These are phyloP conservation scores for Cheilosia vulpina DNA, from an alignment of 2,888 invertebrate species.

Conservation along the genomic window DNA sequence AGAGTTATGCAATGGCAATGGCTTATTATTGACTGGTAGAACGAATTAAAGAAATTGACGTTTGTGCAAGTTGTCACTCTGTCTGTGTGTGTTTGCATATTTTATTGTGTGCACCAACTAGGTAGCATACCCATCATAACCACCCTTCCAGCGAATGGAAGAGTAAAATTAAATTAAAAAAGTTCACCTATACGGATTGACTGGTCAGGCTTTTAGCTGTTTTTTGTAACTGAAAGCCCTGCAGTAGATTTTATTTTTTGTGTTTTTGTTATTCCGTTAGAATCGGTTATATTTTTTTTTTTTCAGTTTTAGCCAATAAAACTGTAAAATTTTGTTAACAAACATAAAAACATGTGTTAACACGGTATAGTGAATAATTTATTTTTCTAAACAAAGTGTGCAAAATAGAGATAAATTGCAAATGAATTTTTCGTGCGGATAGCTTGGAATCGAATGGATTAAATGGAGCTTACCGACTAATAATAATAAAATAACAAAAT, in stretches of 20 bases:
- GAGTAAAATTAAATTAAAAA: conserved; percentile 74
- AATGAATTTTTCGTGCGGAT: conserved; percentile 7
- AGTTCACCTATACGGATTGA: conserved; percentile 53
- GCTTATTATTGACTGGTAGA: conserved; percentile 46
- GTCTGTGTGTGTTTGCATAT: background rate
- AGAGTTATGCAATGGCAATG: conserved; percentile 57
- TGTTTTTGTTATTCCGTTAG: conserved; percentile 60
- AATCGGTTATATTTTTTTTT: conserved; percentile 59
- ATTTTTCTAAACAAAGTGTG: conserved; percentile 25
- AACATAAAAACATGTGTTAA: background rate
- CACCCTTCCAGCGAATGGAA: conserved; percentile 43
- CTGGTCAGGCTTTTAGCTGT: conserved; percentile 44
- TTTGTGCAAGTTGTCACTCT: conserved; percentile 12
- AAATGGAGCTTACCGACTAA: conserved; percentile 33
- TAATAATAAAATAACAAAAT: conserved; percentile 30
- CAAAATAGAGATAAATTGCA: background rate
- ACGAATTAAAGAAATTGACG: conserved; percentile 20
- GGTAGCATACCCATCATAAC: conserved; percentile 10
- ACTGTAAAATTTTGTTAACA: background rate
- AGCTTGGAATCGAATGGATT: conserved; percentile 21
- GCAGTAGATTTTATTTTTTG: conserved; percentile 67
- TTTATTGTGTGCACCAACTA: background rate
- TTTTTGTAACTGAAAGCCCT: conserved; percentile 56
- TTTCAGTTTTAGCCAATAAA: conserved; percentile 13
- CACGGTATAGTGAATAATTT: background rate